phyloP scores from a whole-genome alignment of 2,797 vertebrate genomes.

The Cottoperca gobio region DNA sequence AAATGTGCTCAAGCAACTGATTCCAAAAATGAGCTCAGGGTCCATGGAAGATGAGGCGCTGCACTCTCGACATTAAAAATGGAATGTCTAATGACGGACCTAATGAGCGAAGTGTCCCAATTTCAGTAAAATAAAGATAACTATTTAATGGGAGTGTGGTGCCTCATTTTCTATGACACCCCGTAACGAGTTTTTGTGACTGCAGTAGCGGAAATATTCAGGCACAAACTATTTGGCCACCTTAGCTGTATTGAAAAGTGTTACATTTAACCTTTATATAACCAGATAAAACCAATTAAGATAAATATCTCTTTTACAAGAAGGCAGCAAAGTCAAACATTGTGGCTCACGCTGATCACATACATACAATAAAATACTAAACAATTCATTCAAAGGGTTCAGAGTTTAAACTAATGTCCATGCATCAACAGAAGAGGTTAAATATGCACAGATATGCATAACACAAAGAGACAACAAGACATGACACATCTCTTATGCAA shows the following conservation, averaged over 20 bases:
- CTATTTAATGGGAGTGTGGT: conserved; percentile 40
- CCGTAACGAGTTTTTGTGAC: background rate
- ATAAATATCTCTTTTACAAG: too few species aligned
- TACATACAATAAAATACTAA: too few species aligned
- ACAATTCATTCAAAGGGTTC: too few species aligned
- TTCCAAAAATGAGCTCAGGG: conserved; percentile 43
- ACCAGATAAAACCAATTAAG: too few species aligned
- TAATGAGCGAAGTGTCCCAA: conserved; percentile 52
- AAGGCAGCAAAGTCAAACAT: too few species aligned
- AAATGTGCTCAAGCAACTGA: conserved; percentile 8
- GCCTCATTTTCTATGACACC: conserved; percentile 25
- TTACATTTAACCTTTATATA: too few species aligned
- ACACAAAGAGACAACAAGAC: too few species aligned
- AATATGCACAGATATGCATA: too few species aligned
- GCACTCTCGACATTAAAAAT: conserved; percentile 36
- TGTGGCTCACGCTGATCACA: too few species aligned
- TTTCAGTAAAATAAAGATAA: conserved; percentile 36
- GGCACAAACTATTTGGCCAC: background rate
- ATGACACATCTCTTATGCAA: too few species aligned
- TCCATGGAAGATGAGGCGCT: conserved; percentile 25
- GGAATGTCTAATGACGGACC: conserved; percentile 38
- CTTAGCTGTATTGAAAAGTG: background rate
- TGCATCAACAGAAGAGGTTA: too few species aligned
- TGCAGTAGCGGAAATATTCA: conserved; percentile 10
- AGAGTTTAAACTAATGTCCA: too few species aligned